Percentiles rank a stretch among this genome's conserved stretches.
These are phyloP conservation scores for Epinotia brunnichana DNA, from an alignment of 2,888 invertebrate species.

Conservation along the genomic window DNA sequence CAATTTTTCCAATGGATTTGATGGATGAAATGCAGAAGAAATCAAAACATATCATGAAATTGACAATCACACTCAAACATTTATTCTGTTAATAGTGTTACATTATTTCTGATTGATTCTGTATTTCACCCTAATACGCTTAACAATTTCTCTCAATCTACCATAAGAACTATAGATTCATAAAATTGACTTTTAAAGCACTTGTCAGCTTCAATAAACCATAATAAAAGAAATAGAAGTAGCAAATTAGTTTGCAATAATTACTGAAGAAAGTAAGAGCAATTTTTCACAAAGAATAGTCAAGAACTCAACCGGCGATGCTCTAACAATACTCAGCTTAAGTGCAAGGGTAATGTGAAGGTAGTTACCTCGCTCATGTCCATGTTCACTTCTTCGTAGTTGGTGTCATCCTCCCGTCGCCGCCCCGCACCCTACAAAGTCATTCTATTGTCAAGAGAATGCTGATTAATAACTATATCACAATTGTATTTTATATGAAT, in stretches of 20 bases:
- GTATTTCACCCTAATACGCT: no score
- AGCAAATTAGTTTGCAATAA: background rate
- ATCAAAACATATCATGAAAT: background rate
- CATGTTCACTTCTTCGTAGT: conserved; percentile 91
- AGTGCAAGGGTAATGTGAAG: background rate
- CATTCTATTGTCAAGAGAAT: conserved; percentile 85
- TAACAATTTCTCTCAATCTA: no score
- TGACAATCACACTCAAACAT: no score
- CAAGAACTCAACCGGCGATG: conserved; percentile 2
- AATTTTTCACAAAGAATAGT: background rate
- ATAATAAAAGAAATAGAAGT: background rate
- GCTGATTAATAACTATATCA: conserved; percentile 72
- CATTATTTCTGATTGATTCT: no score
- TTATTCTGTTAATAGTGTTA: no score
- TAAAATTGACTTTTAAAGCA: no score
- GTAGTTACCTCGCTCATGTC: conserved; percentile 88
- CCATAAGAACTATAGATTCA: no score
- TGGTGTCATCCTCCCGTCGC: conserved; percentile 84
- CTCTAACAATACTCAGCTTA: conserved; percentile 16
- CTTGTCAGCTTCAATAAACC: background rate
- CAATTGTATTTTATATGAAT: conserved; percentile 1
- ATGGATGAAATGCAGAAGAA: background rate
- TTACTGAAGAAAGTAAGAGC: background rate
- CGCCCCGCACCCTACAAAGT: conserved; percentile 74
- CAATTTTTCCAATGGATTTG: background rate